phyloP scores from a whole-genome alignment of 2,888 invertebrate species.

The Allygus modestus region DNA sequence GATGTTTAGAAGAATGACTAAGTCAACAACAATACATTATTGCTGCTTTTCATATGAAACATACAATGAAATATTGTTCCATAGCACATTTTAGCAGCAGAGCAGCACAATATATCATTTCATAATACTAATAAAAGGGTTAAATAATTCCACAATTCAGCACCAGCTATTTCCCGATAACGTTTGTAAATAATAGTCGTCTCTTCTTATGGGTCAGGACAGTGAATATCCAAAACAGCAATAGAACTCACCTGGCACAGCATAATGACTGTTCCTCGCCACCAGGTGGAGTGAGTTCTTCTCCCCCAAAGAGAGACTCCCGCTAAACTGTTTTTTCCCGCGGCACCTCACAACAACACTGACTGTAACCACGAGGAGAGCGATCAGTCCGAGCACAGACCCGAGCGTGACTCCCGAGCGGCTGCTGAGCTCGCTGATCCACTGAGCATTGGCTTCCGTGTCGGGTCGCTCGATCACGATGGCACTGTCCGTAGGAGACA shows the following conservation, averaged over 20 bases:
- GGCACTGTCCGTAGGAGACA: conserved; percentile 23
- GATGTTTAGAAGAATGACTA: no score
- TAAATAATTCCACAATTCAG: no score
- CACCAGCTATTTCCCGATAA: no score
- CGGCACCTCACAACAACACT: conserved; percentile 30
- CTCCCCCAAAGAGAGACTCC: not conserved
- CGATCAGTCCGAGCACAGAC: conserved; percentile 31
- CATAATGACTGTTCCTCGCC: conserved; percentile 41
- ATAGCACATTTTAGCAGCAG: no score
- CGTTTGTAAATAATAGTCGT: no score
- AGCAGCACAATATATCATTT: no score
- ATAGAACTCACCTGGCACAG: conserved; percentile 33
- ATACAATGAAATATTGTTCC: no score
- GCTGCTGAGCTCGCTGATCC: conserved; percentile 48
- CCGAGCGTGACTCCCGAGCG: conserved; percentile 52
- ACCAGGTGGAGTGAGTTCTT: conserved; percentile 22
- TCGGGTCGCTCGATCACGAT: conserved; percentile 19
- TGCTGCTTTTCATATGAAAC: no score
- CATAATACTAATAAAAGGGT: no score
- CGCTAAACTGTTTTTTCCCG: not conserved
- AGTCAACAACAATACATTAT: no score
- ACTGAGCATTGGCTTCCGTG: conserved; percentile 21
- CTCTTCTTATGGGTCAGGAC: no score
- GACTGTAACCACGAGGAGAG: conserved; percentile 23
- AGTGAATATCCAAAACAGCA: not conserved